Evolutionary conservation across 2,797 vertebrate genomes (phyloP), one percentile per base, ranked within the genome.

Genomic region (Astyanax mexicanus): DNA sequence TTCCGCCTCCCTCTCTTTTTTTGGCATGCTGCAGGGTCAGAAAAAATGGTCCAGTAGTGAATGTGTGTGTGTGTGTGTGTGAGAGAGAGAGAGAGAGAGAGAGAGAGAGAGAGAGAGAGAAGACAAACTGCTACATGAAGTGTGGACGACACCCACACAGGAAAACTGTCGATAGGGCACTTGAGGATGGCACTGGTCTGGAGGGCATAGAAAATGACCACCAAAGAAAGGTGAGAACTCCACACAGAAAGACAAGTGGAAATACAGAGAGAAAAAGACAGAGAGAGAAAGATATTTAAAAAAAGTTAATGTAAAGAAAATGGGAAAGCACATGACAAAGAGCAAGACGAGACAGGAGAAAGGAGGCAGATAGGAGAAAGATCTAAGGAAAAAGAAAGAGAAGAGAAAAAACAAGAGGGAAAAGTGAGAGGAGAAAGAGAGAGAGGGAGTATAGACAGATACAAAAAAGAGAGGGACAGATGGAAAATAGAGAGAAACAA

Each of bases 141-240:
- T 66, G 52, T 17, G 25, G 15, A 74, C 57, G 76, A 78, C 73
- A 83, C 75, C 81, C 68, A 76, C 76, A 78, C 54, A 45, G 44
- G 10, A 35, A 68, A 19, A 55, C 25, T 10, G 69, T 69, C 32
- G 19, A 70, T 70, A 55, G 21, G 32, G 64, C 11, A 11, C 74
- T 80, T 51, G 32, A 68, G 71, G 71, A 54, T 49, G 49, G 37
- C 65, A 68, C 1, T 17, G 57, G 67, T 75, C 74, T 80, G 71
- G 49, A 83, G 75, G 68, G 71, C 72, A 65, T n/a, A 62, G 45
- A 78, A 58, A 52, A 81, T 78, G 75, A 78, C 38, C 72, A 83
- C 45, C 19, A 12, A 49, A 70, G 51, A 69, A 69, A 65, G 61
- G 42, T 47, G 42, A 52, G 69, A n/a, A n/a, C n/a, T n/a, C n/a